Conservation (phyloP, 2,888 invertebrate genomes). For the Lochmaea capreae region DNA sequence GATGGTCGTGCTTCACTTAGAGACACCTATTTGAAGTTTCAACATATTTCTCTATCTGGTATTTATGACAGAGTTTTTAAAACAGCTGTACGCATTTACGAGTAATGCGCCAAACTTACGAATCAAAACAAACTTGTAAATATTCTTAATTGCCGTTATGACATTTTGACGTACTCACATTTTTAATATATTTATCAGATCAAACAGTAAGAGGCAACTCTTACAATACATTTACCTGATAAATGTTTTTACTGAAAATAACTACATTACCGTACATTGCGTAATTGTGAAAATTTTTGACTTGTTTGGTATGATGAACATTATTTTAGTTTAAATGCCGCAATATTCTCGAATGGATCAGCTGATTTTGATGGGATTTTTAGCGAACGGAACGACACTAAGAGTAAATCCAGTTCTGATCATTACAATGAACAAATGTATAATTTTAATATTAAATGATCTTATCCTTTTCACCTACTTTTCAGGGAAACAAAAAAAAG, state of each 20-base stretch:
- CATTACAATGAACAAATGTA: too few species aligned
- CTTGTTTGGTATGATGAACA: too few species aligned
- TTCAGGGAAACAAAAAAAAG: too few species aligned
- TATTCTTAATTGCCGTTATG: constrained; percentile 15
- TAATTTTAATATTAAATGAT: too few species aligned
- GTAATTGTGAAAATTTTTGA: too few species aligned
- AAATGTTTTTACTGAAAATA: background rate
- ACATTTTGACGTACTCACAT: background rate
- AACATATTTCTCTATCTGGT: constrained; percentile 10
- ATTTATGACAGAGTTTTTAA: constrained; percentile 15
- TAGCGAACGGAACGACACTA: too few species aligned
- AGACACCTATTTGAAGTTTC: constrained; percentile 14
- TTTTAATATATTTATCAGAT: background rate
- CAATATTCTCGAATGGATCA: too few species aligned
- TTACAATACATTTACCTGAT: too few species aligned
- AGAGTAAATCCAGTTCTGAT: too few species aligned
- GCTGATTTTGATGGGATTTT: too few species aligned
- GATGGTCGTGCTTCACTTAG: constrained; percentile 20
- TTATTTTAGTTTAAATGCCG: too few species aligned
- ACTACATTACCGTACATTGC: background rate
- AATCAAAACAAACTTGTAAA: constrained; percentile 21
- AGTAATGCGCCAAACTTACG: background rate
- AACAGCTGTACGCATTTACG: constrained; percentile 21
- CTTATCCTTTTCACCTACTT: too few species aligned
- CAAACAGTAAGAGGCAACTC: background rate